Conservation (phyloP, 2,113 vertebrate genomes). For the Copsychus sechellarum region DNA sequence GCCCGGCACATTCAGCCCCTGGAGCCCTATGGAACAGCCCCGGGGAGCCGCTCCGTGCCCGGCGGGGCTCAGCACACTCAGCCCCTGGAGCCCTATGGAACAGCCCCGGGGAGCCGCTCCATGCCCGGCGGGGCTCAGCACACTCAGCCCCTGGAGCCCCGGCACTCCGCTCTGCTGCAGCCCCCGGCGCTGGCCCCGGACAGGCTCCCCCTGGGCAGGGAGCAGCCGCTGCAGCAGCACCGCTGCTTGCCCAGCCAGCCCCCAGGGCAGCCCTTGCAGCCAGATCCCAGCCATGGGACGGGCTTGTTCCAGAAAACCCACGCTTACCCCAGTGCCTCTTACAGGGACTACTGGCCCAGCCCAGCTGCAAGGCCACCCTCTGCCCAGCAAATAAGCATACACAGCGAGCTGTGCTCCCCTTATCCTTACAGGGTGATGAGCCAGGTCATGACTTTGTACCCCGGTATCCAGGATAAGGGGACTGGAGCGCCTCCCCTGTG, state of each 20-base stretch:
- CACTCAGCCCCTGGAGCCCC: neutral
- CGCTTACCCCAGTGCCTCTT: rapidly evolving
- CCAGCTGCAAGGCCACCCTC: neutral
- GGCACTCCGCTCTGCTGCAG: rapidly evolving
- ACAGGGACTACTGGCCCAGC: neutral
- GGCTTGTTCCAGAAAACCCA: neutral
- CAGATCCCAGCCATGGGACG: neutral
- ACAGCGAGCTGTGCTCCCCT: slow-evolving; percentile 55
- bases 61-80: neutral
- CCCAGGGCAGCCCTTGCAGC: neutral
- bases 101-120: too few relatives aligned
- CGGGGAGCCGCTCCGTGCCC: rapidly evolving
- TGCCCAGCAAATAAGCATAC: neutral
- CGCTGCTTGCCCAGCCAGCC: neutral
- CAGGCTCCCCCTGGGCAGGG: rapidly evolving
- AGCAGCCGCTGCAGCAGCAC: neutral
- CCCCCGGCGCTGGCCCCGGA: rapidly evolving
- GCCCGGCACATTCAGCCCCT: neutral
- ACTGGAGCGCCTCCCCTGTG: neutral
- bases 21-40: rapidly evolving
- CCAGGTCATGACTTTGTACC: slow-evolving; percentile 57
- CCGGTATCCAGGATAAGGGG: slow-evolving; percentile 38
- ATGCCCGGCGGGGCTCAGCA: rapidly evolving
- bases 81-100: neutral
- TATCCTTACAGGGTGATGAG: slow-evolving; percentile 72